Evolutionary conservation across 2,797 vertebrate genomes (phyloP), one percentile per base, ranked within the genome.

Genomic region (Tapirus indicus): DNA sequence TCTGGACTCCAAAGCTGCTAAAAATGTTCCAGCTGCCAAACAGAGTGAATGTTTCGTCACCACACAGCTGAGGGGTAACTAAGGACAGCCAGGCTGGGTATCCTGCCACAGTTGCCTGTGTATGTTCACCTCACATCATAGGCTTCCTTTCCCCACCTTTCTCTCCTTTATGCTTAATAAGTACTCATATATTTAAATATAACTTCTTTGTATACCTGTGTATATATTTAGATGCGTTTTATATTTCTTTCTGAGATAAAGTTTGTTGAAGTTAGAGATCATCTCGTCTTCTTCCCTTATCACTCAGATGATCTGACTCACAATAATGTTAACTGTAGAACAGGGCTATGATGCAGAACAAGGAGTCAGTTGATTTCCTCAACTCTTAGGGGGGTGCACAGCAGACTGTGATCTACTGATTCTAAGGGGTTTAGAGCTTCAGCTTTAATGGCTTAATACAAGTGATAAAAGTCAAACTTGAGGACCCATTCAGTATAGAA

Each of bases 21-120:
- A 96, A 91, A 97, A 80, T 60, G 84, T 77, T 89, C 87, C 80
- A 97, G 78, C 83, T 97, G 83, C 93, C 96, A 96, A 95, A 82
- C n/a, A 35, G 75, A 75, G 86, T 54, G 86, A 91, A 6, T 79
- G 64, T 94, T 97, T 90, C 38, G 27, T 92, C 95, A 87, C 85
- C 86, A 47, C 52, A 74, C 71, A 52, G 38, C 64, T 77, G 62
- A 93, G 75, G 96, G 94, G 88, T 84, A 91, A 96, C 62, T 93
- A 91, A 97, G 97, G 97, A 96, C 94, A 95, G 38, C 27, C 41
- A 49, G 79, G 32, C 82, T 79, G 44, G 20, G 41, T 66, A 35
- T 32, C 32, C 27, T 11, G 11, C 20, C 82, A 66, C n/a, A 29
- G 78, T 18, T 58, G 66, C 62, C 84, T 79, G 18, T n/a, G 74